Evolutionary conservation across 2,113 vertebrate genomes (phyloP).

Genomic region (Propithecus coquereli): DNA sequence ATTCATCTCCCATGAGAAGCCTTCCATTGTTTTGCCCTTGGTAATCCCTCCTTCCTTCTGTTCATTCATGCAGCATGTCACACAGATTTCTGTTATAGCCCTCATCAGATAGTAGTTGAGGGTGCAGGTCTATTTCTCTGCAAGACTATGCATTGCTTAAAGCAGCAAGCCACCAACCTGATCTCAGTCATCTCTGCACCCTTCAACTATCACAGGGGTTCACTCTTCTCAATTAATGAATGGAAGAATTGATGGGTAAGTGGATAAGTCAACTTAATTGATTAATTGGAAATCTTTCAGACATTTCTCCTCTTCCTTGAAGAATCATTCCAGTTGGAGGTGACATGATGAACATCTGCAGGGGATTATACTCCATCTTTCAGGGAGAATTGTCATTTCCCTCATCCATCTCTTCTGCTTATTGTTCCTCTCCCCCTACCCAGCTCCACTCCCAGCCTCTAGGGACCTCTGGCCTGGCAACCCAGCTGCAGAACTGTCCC

Average conservation of each 20-base stretch:
- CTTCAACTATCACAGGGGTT: not conserved
- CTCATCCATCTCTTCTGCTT: not conserved
- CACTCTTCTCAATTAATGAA: not conserved
- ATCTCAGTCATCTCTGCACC: not conserved
- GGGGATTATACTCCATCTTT: not conserved
- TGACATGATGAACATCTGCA: not conserved
- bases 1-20: not conserved
- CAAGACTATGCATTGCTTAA: not conserved
- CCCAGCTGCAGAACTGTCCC: too few species aligned
- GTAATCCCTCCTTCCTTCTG: not conserved
- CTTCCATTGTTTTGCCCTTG: not conserved
- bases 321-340: not conserved
- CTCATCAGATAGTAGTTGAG: rapidly evolving
- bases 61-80: too few species aligned
- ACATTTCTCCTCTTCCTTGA: not conserved
- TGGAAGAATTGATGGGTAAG: not conserved
- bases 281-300: not conserved
- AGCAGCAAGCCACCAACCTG: not conserved
- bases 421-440: too few species aligned
- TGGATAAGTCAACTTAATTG: not conserved
- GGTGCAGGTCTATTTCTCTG: not conserved
- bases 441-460: too few species aligned
- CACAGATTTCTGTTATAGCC: not conserved
- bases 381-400: not conserved
- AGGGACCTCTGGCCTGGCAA: not conserved